Evolutionary conservation across 2,113 vertebrate genomes (phyloP), one percentile per base, ranked within the genome.

Genomic region (Rhineura floridana): DNA sequence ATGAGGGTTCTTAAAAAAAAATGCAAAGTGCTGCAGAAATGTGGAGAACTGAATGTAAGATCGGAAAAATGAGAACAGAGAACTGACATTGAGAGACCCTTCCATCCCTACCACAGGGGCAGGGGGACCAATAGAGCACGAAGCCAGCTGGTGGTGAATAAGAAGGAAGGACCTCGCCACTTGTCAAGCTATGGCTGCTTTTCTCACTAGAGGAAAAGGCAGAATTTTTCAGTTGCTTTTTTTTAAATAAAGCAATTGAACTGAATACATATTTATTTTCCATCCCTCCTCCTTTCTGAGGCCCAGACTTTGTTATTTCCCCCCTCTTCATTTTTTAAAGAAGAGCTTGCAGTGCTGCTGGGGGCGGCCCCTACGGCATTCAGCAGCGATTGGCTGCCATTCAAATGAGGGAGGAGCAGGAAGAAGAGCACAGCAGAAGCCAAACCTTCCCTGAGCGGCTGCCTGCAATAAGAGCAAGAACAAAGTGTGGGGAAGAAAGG

Each of bases 181-280:
- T n/a, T n/a, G n/a, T n/a, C n/a, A n/a, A n/a, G n/a, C n/a, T n/a
- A n/a, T n/a, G n/a, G n/a, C n/a, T n/a, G n/a, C 12, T 59, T 82
- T 77, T n/a, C 25, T 77, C 78, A 93, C 0, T 81, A 6, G 0
- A 21, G 88, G 80, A 44, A 1, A 6, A 87, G 50, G 52, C n/a
- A 70, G 70, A 67, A n/a, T n/a, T n/a, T n/a, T n/a, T n/a, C n/a
- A n/a, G 46, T 46, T 33, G 25, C 33, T 30, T 11, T 52, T 46
- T 75, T n/a, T 42, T 17, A 6, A 4, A 13, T 23, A 28, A 59
- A 30, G 19, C 21, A 73, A 23, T 44, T 84, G 59, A 90, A 33
- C n/a, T 25, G 13, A 86, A 91, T 90, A 72, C 87, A 83, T 81
- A 3, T 83, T 93, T 81, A 3, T 83, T 93, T 95, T 93, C 91